Conservation (phyloP, 2,113 vertebrate genomes). For the Myrmecobius fasciatus region DNA sequence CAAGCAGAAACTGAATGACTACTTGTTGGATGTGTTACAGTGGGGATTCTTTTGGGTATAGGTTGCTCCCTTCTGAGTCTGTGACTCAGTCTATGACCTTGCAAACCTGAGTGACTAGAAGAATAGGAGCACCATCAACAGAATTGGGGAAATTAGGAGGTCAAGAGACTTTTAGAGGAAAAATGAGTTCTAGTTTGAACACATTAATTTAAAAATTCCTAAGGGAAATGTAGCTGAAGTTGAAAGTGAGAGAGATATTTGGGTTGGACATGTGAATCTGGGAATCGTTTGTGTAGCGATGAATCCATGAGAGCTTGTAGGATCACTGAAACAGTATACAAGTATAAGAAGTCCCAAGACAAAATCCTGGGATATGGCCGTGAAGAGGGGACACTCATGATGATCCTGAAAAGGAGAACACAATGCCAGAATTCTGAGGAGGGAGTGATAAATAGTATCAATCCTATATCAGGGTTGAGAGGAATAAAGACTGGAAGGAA, state of each 20-base stretch:
- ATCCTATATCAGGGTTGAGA: not conserved
- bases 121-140: not conserved
- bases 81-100: not conserved
- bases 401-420: not conserved
- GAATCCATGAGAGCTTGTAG: not conserved
- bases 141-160: not conserved
- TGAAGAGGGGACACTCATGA: not conserved
- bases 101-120: not conserved
- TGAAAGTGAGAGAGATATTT: not conserved
- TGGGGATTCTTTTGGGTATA: not conserved
- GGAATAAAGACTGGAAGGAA: not conserved
- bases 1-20: not conserved
- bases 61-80: not conserved
- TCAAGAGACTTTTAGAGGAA: not conserved
- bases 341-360: not conserved
- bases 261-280: not conserved
- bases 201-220: not conserved
- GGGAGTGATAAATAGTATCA: not conserved
- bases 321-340: not conserved
- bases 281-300: not conserved
- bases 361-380: not conserved
- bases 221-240: not conserved
- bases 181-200: not conserved
- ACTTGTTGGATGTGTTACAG: not conserved
- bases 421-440: not conserved